Evolutionary conservation across 1,140 invertebrate genomes (phyloP), one percentile per base, ranked within the genome.

Genomic region (Lepidurus arcticus): DNA sequence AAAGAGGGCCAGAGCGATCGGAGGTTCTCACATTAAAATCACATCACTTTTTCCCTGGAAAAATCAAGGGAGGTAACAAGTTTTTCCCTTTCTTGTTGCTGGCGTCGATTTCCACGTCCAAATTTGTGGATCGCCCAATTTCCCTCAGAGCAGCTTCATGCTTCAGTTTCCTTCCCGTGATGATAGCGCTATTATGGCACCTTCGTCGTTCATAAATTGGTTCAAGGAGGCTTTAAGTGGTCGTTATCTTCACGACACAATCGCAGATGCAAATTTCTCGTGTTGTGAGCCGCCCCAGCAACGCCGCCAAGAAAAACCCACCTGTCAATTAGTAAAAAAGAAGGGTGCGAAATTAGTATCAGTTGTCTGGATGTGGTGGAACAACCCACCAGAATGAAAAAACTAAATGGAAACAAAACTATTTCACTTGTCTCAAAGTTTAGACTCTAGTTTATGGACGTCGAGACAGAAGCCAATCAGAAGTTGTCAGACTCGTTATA

Each of bases 171-270:
- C 53, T 65, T 65, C 21, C 53, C 21, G 2, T 21, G 16, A 65
- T 65, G 53, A 65, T 65, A 21, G 53, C 53, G 21, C 53, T 65
- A 65, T 65, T 65, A 65, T 65, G 53, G 53, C 53, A 65, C 53
- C 53, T 65, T 65, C 45, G 53, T 65, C 53, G 53, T 65, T 65
- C 53, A 65, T 65, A 65, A 65, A 65, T 65, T 65, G 53, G 53
- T 65, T 65, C 53, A 65, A 65, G 53, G 53, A 21, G 53, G 53
- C 53, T 65, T 65, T 65, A 65, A 65, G 53, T 65, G 53, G 53
- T 65, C 53, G 53, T 65, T 65, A 65, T 65, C 53, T 65, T 65
- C 53, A 65, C 53, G 53, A 65, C 53, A 65, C 53, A 65, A 65
- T 65, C 53, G 53, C 53, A 65, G 53, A 65, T 65, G 53, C 53